Evolutionary conservation across 2,888 invertebrate genomes (phyloP), one percentile per base, ranked within the genome.

Genomic region (Oscheius sp.): DNA sequence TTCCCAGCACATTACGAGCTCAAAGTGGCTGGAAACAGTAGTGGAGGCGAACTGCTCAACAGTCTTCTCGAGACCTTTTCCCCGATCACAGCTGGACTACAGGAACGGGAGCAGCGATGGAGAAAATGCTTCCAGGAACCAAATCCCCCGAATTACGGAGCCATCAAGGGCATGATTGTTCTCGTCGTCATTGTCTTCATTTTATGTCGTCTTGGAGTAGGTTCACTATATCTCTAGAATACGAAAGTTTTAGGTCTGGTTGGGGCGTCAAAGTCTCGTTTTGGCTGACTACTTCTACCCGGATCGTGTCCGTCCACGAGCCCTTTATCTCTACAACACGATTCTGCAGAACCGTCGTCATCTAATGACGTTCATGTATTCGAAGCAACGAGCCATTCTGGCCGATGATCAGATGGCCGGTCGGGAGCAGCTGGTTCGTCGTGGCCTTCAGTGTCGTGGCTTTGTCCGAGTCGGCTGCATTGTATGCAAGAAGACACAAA

Each of bases 271-370:
- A 53, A 79, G 77, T 3, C 82, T 86, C n/a, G 72, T 74, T 1
- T 58, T 86, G 51, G 86, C 85, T 37, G 80, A 79, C 57, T 74
- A 82, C 55, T 86, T 80, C 62, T 85, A 76, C 42, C 85, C 86
- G 32, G 72, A 81, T 13, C 81, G 86, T 1, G 78, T 77, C 3
- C 68, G 79, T 29, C 73, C 82, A 7, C 80, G 86, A 7, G 85
- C 85, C 0, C 74, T 85, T 7, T 72, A 72, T 42, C 42, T 86
- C 13, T 86, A 86, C 75, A 79, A 78, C 47, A 70, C 74, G 48
- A 79, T 86, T 29, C 66, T 86, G 10, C 76, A 79, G 33, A 68
- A 57, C 9, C 70, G 86, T 42, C 71, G 75, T 51, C 80, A 75
- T 35, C 33, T 84, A 32, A 68, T 84, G 33, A 59, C n/a, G 3